Base-by-base conservation (phyloP, 2,797 vertebrate species). In the Vultur gryphus region DNA sequence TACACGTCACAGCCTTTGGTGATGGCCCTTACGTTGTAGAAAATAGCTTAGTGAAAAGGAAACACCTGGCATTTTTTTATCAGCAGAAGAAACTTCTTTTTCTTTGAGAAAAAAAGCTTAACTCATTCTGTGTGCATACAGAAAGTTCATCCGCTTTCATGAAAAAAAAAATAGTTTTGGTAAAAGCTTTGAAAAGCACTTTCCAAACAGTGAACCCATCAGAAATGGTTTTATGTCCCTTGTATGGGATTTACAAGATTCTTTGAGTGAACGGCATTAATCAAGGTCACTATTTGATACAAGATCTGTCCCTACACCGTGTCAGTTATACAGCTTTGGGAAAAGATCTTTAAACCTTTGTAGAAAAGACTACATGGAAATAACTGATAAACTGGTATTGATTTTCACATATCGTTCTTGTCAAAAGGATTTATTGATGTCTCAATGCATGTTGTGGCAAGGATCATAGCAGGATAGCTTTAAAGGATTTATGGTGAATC, bases 341-440 rank as follows among this genome's bases (percentile, higher is more conserved):
- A 98, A 97, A 97, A 91, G 96, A 92, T 97, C 95, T 98, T 93
- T 97, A 98, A 97, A 95, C 97, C 98, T 97, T 97, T 95, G 97
- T 97, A 94, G 97, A 97, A 95, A 97, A 93, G 94, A 94, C 97
- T 98, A 97, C 95, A 97, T 97, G 98, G 97, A 97, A 98, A 98
- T 98, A 94, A 96, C 97, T 98, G 98, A 99, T 99, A 99, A 99
- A 98, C 98, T 98, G 97, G 87, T 98, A 99, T 99, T 99, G 99
- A 99, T 99, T 99, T 99, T 98, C 98, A 98, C 97, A 98, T 98
- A 99, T 99, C 95, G 96, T 95, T 97, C 97, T 98, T 98, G 98
- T 99, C 99, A 98, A 98, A 98, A 98, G 98, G 98, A 99, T 99
- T 99, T 99, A 99, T 99, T 98, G 99, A 99, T 98, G 98, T 98